These are phyloP conservation scores for Hecatera dysodea DNA, from an alignment of 2,888 invertebrate species.

Conservation along the genomic window DNA sequence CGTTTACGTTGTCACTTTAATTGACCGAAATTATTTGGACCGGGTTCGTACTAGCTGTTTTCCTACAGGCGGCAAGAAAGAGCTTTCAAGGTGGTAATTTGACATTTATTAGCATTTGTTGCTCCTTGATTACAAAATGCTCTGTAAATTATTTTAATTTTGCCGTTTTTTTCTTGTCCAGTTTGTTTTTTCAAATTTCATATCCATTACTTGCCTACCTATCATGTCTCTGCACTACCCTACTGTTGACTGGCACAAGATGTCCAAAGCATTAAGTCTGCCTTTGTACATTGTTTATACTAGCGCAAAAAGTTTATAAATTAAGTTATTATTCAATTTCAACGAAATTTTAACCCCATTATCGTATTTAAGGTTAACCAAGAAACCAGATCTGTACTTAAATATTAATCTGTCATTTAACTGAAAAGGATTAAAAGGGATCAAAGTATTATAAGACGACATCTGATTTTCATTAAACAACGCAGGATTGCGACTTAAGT, in stretches of 20 bases:
- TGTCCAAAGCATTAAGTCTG: neutral
- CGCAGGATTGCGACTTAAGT: constrained; percentile 22
- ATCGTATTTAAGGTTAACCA: neutral
- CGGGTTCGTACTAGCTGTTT: constrained; percentile 6
- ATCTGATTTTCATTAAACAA: constrained; percentile 56
- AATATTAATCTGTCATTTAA: constrained; percentile 33
- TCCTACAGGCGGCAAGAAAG: neutral
- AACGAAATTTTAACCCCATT: neutral
- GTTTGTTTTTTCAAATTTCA: too few species aligned
- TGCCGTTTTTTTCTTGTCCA: too few species aligned
- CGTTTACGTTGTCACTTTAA: constrained; percentile 36
- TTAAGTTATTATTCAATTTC: neutral
- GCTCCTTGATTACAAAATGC: neutral
- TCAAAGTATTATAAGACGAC: constrained; percentile 44
- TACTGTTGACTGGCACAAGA: too few species aligned
- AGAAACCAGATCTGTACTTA: constrained; percentile 7
- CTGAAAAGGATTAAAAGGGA: constrained; percentile 40
- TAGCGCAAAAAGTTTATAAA: too few species aligned
- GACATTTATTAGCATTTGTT: neutral
- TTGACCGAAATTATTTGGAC: constrained; percentile 41
- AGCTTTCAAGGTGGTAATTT: neutral
- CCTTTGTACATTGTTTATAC: too few species aligned
- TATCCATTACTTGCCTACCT: too few species aligned
- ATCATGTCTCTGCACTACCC: too few species aligned
- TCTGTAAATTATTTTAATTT: neutral